Base-by-base conservation (phyloP, 2,888 invertebrate genomes). In the Apotomis betuletana region DNA sequence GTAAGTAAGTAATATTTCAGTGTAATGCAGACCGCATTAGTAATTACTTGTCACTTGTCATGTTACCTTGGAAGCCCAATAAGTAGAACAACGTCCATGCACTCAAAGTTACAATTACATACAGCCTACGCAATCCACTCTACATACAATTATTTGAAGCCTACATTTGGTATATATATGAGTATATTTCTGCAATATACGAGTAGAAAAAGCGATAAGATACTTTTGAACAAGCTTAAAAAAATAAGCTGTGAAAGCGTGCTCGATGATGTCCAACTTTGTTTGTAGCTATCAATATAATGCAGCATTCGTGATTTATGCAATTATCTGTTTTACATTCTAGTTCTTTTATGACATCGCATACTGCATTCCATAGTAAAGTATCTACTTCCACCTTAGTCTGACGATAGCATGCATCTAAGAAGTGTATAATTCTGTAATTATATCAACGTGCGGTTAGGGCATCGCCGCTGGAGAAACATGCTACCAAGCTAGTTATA, bases 371-470 rank as follows among this genome's bases (percentile, higher is more conserved):
- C 67, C 44, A 5, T n/a, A 12, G 44, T 46, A 54, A 55, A 70
- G 44, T 60, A 60, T 60, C 51, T 3, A 62, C 49, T 57, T 38
- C 44, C 52, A 63, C 13, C 52, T 44, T 36, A 55, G 62, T 72
- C 54, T 49, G 54, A 59, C 52, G 70, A 59, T 27, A 52, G 67
- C 71, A 62, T 54, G 63, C 72, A 54, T 49, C 58, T 57, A 72
- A 68, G 67, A 67, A 67, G 62, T 67, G 63, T 63, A 67, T 71
- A 71, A 71, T 67, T 72, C 63, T 79, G 79, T 79, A 84, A 83
- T 85, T 82, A 84, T 77, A 83, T 78, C 79, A 81, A 75, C 75
- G 77, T 85, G 83, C 79, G 81, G 84, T 85, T 75, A 76, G 67
- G 46, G 51, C 55, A 64, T 75, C 73, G 77, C 77, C 77, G 77